Evolutionary conservation across 2,113 vertebrate genomes (phyloP).

Genomic region (Ptychochromis oligacanthus): DNA sequence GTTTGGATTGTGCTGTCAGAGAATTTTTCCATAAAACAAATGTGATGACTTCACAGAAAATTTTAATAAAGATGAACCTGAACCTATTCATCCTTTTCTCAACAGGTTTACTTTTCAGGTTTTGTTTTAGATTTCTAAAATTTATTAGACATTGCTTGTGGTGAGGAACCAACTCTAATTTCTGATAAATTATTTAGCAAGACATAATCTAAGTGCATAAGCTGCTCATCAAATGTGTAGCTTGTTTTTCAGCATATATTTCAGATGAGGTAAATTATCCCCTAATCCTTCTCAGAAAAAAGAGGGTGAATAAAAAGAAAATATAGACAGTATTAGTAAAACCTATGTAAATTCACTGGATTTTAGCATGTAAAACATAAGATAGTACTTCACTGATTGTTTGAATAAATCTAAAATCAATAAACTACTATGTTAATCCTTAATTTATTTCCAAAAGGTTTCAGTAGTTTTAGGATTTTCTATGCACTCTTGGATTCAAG

Average conservation of each 20-base stretch:
- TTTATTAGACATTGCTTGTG: fast-evolving
- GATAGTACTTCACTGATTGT: too few species aligned
- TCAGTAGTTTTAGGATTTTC: neutral
- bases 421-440: too few species aligned
- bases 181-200: neutral
- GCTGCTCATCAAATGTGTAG: neutral
- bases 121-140: neutral
- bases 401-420: too few species aligned
- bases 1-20: neutral
- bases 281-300: neutral
- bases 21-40: neutral
- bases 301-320: neutral
- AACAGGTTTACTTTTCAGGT: neutral
- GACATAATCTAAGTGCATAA: neutral
- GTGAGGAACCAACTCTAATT: neutral
- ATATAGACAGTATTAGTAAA: neutral
- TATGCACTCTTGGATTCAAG: neutral
- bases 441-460: neutral
- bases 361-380: too few species aligned
- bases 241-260: neutral
- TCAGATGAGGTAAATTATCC: neutral
- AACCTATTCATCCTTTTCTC: neutral
- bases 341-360: neutral
- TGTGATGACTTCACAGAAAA: neutral
- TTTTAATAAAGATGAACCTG: neutral